Evolutionary conservation across 2,888 invertebrate species (phyloP).

Genomic region (Hemaris fuciformis): DNA sequence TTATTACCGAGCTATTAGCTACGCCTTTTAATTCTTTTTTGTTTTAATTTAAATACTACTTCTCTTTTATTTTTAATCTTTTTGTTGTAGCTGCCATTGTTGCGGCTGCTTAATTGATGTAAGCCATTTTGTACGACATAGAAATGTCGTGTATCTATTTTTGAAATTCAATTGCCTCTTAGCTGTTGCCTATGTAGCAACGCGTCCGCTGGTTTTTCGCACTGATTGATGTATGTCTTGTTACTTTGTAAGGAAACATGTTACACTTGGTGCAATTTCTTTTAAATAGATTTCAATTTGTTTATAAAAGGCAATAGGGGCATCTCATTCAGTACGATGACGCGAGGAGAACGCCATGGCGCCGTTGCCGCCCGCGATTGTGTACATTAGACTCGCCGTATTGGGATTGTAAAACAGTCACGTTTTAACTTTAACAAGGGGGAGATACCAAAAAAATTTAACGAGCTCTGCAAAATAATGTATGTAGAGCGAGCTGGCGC

Average conservation of each 20-base stretch:
- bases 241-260: neutral
- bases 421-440: constrained; percentile 26
- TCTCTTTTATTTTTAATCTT: constrained; percentile 10
- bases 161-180: neutral
- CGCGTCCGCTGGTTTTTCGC: neutral
- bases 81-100: neutral
- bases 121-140: neutral
- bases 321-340: neutral
- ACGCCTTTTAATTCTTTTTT: constrained; percentile 17
- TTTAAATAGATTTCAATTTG: neutral
- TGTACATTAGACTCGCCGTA: constrained; percentile 6
- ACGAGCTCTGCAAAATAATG: constrained; percentile 45
- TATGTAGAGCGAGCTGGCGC: constrained; percentile 45
- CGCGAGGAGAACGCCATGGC: neutral
- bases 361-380: constrained; percentile 6
- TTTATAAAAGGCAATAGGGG: neutral
- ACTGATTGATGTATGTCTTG: neutral
- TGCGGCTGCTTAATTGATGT: neutral
- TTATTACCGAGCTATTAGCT: constrained; percentile 34
- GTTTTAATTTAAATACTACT: constrained; percentile 14
- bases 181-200: neutral
- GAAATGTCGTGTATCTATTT: neutral
- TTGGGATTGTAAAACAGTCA: constrained; percentile 29
- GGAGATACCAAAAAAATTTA: constrained; percentile 50
- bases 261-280: neutral